Evolutionary conservation across 2,888 invertebrate species (phyloP).

Genomic region (Acanthosepion lycidas): DNA sequence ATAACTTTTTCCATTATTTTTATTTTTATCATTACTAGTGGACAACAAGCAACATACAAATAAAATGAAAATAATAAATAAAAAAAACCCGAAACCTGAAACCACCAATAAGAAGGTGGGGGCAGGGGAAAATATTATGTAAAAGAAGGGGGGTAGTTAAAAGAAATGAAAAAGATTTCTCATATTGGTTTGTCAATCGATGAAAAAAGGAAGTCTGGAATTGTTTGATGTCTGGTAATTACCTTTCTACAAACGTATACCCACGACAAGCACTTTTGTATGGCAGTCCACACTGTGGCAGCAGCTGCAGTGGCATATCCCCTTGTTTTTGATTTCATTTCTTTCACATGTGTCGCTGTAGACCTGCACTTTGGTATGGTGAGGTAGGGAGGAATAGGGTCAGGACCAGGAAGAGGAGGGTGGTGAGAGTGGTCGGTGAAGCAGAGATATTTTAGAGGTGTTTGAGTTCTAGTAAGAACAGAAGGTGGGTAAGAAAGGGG

Average conservation of each 20-base stretch:
- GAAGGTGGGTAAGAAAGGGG: not conserved
- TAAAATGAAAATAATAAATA: not conserved
- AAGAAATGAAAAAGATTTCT: not conserved
- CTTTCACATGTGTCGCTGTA: slow-evolving; percentile 9
- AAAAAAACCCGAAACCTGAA: not conserved
- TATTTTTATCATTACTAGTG: not conserved
- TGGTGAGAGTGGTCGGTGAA: not conserved
- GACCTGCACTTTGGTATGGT: not conserved
- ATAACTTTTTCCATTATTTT: not conserved
- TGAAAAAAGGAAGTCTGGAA: not conserved
- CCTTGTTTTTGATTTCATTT: not conserved
- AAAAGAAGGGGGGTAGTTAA: not conserved
- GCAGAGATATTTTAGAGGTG: not conserved
- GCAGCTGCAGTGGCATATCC: not conserved
- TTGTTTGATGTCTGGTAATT: slow-evolving; percentile 8
- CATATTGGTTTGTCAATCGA: slow-evolving; percentile 23
- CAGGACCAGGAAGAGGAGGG: not conserved
- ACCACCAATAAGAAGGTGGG: not conserved
- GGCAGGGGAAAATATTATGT: not conserved
- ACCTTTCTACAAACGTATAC: slow-evolving; percentile 12
- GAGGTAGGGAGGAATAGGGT: not conserved
- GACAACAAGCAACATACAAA: not conserved
- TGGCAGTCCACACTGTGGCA: not conserved
- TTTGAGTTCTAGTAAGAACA: not conserved
- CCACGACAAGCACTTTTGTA: slow-evolving; percentile 21